These are phyloP conservation scores for Diplodus puntazzo DNA, from an alignment of 2,797 vertebrate species.

Conservation along the genomic window DNA sequence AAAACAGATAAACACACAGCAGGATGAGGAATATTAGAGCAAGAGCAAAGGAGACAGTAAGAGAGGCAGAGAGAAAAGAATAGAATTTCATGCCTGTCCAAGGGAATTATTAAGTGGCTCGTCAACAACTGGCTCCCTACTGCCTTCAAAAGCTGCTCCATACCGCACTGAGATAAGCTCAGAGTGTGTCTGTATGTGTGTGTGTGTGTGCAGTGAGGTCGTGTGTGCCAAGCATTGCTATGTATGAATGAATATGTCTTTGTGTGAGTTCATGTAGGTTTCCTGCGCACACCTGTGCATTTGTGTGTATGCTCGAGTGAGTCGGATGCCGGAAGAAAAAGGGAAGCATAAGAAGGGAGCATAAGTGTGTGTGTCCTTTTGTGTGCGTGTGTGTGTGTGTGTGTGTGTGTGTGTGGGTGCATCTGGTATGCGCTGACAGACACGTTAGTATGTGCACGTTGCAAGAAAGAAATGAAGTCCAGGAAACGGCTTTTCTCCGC, in stretches of 20 bases:
- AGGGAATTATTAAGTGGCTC: conserved; percentile 81
- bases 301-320: conserved; percentile 1
- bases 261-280: conserved; percentile 35
- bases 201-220: conserved; percentile 16
- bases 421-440: conserved; percentile 29
- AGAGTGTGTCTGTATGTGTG: conserved; percentile 42
- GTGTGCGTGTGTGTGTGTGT: not conserved
- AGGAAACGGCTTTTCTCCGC: conserved; percentile 35
- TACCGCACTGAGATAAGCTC: conserved; percentile 67
- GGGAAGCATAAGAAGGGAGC: not conserved
- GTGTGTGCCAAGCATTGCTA: conserved; percentile 35
- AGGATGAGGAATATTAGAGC: conserved; percentile 52
- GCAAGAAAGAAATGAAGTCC: conserved; percentile 48
- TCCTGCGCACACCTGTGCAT: conserved; percentile 29
- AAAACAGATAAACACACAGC: conserved; percentile 44
- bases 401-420: not conserved
- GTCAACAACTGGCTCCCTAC: conserved; percentile 73
- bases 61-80: conserved; percentile 61
- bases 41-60: conserved; percentile 50
- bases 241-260: conserved; percentile 48
- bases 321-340: conserved; percentile 1
- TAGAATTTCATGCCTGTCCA: conserved; percentile 80
- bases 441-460: conserved; percentile 42
- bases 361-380: not conserved
- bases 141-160: conserved; percentile 73